Evolutionary conservation across 2,888 invertebrate species (phyloP).

Genomic region (Scaptomyza caliginosa): DNA sequence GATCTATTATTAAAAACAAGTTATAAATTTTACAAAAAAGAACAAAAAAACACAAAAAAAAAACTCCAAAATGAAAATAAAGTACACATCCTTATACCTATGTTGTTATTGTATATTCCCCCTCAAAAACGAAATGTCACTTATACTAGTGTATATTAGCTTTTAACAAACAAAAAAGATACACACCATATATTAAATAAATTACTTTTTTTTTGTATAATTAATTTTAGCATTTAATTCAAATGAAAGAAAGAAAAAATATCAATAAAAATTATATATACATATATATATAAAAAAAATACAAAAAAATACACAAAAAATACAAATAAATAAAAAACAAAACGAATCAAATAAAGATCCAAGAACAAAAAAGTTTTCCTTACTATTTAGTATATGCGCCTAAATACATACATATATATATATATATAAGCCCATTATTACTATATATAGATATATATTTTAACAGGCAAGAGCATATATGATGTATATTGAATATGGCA

Average conservation of each 20-base stretch:
- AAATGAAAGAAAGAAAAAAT: slow-evolving; percentile 54
- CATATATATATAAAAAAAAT: neutral
- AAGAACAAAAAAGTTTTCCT: slow-evolving; percentile 53
- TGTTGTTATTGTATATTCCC: slow-evolving; percentile 38
- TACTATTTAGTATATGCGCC: slow-evolving; percentile 15
- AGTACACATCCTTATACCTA: slow-evolving; percentile 15
- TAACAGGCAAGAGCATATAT: slow-evolving; percentile 22
- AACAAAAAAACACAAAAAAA: slow-evolving; percentile 9
- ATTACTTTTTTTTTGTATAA: slow-evolving; percentile 41
- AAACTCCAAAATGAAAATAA: neutral
- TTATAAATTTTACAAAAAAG: slow-evolving; percentile 6
- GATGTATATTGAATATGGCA: neutral
- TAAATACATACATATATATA: neutral
- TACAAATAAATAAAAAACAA: slow-evolving; percentile 4
- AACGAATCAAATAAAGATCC: slow-evolving; percentile 42
- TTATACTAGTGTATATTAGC: slow-evolving; percentile 56
- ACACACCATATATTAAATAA: slow-evolving; percentile 8
- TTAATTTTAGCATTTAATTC: slow-evolving; percentile 71
- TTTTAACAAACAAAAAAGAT: slow-evolving; percentile 28
- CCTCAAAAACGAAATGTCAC: slow-evolving; percentile 31
- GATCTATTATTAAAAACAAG: neutral
- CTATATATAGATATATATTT: slow-evolving; percentile 18
- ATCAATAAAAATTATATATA: slow-evolving; percentile 45
- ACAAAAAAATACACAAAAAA: neutral
- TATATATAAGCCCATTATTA: slow-evolving; percentile 1